Conservation (phyloP, 2,888 invertebrate genomes). For the Theretra japonica region DNA sequence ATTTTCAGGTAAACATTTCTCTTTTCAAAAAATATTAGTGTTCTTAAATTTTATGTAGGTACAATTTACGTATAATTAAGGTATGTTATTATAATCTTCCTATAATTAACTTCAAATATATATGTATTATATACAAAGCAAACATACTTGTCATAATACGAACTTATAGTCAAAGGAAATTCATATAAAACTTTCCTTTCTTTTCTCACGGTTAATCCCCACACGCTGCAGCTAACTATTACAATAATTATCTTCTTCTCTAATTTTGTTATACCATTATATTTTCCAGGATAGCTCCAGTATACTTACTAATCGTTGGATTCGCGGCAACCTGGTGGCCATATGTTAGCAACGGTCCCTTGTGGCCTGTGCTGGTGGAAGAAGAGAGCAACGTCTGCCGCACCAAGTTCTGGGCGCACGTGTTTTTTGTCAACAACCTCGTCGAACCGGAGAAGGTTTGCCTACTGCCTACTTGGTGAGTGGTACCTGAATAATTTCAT, state of each 20-base stretch:
- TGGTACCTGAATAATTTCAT: not conserved
- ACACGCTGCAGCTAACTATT: no score
- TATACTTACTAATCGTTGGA: conserved; percentile 36
- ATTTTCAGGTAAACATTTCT: conserved; percentile 37
- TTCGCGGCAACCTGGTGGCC: conserved; percentile 44
- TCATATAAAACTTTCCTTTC: no score
- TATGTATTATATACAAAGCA: no score
- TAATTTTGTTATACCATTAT: no score
- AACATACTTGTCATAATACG: no score
- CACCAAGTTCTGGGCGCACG: conserved; percentile 45
- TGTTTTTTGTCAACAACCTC: conserved; percentile 42
- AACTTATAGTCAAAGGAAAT: no score
- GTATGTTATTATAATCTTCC: no score
- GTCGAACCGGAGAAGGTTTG: conserved; percentile 39
- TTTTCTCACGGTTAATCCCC: no score
- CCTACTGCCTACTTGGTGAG: conserved; percentile 47
- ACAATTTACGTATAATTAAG: no score
- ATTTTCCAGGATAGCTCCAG: conserved; percentile 38
- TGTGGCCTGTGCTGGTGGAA: conserved; percentile 37
- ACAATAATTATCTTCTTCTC: no score
- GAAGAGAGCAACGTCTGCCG: conserved; percentile 39
- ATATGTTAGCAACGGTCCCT: conserved; percentile 38
- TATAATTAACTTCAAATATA: no score
- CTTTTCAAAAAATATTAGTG: not conserved
- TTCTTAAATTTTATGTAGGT: no score